These are phyloP conservation scores for Octomys mimax DNA, from an alignment of 2,797 vertebrate genomes.

Conservation along the genomic window DNA sequence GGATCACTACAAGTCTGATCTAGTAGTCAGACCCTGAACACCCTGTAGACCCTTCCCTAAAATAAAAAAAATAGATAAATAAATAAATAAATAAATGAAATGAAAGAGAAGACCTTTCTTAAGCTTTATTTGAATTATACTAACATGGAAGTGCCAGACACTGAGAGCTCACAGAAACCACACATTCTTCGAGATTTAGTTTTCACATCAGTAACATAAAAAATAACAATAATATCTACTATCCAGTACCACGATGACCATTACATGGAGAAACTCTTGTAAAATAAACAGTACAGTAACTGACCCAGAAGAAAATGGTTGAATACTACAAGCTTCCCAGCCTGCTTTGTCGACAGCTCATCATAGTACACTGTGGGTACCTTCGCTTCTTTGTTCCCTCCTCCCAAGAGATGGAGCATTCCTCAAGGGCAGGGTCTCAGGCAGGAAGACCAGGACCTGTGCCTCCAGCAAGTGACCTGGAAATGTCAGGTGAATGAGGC, in stretches of 20 bases:
- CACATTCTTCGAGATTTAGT: neutral
- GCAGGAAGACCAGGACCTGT: neutral
- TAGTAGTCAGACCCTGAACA: too few species aligned
- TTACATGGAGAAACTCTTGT: neutral
- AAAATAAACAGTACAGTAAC: neutral
- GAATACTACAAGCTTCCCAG: neutral
- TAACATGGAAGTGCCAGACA: neutral
- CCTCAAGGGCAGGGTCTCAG: neutral
- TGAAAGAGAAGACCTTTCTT: neutral
- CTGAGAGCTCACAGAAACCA: neutral
- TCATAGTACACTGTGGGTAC: neutral
- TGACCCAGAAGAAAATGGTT: conserved; percentile 20
- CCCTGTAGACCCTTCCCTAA: too few species aligned
- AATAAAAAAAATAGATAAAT: too few species aligned
- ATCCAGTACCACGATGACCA: neutral
- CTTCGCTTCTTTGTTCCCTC: neutral
- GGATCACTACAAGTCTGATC: too few species aligned
- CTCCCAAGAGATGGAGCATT: neutral
- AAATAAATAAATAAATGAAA: too few species aligned
- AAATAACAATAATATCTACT: neutral
- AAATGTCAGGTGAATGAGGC: conserved; percentile 20
- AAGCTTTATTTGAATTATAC: neutral
- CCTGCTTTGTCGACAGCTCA: neutral
- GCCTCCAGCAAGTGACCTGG: neutral
- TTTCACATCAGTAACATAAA: conserved; percentile 30